A percentile compares a stretch with the other conserved stretches of the same genome.
Conservation (phyloP, 1,140 invertebrate species). For the Zaprionus ghesquierei region DNA sequence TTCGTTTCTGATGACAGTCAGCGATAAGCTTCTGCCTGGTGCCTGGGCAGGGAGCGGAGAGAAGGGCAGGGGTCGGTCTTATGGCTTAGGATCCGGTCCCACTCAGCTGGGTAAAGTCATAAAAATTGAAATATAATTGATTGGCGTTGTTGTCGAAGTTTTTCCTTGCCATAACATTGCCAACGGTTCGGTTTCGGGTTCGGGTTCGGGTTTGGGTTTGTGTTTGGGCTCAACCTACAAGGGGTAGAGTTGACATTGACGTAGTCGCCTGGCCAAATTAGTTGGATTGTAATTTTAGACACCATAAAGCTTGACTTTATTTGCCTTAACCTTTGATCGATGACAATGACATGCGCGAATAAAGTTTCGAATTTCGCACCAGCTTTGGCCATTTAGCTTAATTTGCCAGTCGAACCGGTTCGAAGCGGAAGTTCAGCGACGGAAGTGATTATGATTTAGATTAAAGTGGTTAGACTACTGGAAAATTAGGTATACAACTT, state of each 20-base stretch:
- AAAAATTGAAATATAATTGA: slow-evolving; percentile 79
- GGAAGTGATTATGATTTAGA: background rate
- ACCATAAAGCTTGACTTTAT: slow-evolving; percentile 48
- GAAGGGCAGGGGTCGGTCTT: background rate
- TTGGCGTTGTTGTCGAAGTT: slow-evolving; percentile 51
- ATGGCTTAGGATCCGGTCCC: background rate
- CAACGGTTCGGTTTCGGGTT: background rate
- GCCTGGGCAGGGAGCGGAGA: background rate
- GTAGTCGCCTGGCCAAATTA: slow-evolving; percentile 66
- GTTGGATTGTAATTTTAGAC: slow-evolving; percentile 62
- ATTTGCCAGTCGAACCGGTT: slow-evolving; percentile 34
- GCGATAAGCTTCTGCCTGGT: slow-evolving; percentile 50
- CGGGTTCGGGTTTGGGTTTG: background rate
- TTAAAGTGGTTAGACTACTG: background rate
- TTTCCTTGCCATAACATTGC: background rate
- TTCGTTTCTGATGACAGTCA: slow-evolving; percentile 42
- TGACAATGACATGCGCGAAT: slow-evolving; percentile 35
- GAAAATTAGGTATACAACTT: background rate
- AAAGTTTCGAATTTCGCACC: slow-evolving; percentile 45
- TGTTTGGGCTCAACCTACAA: too few relatives aligned
- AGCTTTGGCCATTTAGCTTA: slow-evolving; percentile 68
- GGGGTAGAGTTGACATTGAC: slow-evolving; percentile 45
- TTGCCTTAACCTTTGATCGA: slow-evolving; percentile 29
- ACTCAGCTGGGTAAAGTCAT: slow-evolving; percentile 49
- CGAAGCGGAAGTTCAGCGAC: background rate